Evolutionary conservation across 1,140 invertebrate species (phyloP).

Genomic region (Andricus grossulariae): DNA sequence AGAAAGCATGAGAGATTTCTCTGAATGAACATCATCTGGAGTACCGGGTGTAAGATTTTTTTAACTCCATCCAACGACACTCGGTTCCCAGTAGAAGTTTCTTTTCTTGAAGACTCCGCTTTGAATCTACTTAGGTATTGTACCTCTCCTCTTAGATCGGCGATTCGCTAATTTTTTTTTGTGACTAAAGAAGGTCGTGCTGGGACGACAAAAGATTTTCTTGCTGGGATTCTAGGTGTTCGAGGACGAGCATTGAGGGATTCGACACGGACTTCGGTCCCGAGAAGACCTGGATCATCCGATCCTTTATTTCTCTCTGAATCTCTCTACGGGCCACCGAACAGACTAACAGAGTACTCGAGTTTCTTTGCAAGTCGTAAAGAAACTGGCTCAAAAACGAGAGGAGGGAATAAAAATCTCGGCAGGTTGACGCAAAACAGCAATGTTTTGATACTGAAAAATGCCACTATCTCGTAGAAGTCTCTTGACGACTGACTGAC

Average conservation of each 20-base stretch:
- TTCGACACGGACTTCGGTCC: conserved; percentile 37
- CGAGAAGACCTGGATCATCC: conserved; percentile 34
- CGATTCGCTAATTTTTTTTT: conserved; percentile 23
- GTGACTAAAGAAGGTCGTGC: background rate
- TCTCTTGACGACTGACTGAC: conserved; percentile 6
- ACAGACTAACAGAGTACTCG: conserved; percentile 12
- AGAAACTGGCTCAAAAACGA: conserved; percentile 9
- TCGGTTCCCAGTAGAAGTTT: background rate
- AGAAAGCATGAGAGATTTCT: background rate
- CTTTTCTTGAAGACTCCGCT: background rate
- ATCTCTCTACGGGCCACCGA: conserved; percentile 12
- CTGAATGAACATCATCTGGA: background rate
- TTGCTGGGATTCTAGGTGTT: conserved; percentile 11
- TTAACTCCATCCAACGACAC: background rate
- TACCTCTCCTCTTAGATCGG: background rate
- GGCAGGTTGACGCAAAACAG: background rate
- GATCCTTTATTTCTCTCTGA: conserved; percentile 35
- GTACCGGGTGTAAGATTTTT: background rate
- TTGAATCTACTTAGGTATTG: background rate
- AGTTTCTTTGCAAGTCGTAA: conserved; percentile 3
- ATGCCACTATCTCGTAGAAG: background rate
- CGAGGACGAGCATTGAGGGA: conserved; percentile 36
- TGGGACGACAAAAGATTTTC: conserved; percentile 14
- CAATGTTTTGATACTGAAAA: background rate
- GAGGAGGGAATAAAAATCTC: background rate